Conservation (phyloP, 1,140 invertebrate genomes). For the Halotydeus destructor region DNA sequence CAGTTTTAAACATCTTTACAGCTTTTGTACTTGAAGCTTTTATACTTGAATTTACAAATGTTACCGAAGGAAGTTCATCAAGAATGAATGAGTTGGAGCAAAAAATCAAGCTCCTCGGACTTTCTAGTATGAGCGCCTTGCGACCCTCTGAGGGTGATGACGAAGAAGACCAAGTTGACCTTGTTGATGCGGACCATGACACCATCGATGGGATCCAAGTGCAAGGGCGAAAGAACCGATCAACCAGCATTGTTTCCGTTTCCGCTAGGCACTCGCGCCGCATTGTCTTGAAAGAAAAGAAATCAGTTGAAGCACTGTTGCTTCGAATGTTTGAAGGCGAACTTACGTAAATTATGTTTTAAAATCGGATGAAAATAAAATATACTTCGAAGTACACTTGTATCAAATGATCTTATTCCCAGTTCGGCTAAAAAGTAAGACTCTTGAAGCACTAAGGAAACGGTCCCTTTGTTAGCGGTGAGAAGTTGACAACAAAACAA, state of each 20-base stretch:
- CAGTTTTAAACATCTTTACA: slow-evolving; percentile 33
- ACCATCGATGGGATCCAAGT: background rate
- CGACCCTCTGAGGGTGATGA: slow-evolving; percentile 19
- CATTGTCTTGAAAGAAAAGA: slow-evolving; percentile 6
- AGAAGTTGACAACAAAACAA: too few species aligned
- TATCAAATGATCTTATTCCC: too few species aligned
- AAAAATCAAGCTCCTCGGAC: slow-evolving; percentile 30
- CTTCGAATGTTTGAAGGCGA: slow-evolving; percentile 11
- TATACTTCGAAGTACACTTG: too few species aligned
- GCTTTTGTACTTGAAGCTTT: slow-evolving; percentile 35
- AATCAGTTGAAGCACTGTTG: slow-evolving; percentile 7
- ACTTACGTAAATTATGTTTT: too few species aligned
- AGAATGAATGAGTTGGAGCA: slow-evolving; percentile 27
- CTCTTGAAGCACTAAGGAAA: too few species aligned
- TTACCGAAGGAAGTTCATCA: slow-evolving; percentile 19
- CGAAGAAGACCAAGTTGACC: background rate
- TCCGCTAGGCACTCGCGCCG: background rate
- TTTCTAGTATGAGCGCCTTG: slow-evolving; percentile 11
- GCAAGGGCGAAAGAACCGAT: background rate
- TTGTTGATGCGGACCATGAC: slow-evolving; percentile 8
- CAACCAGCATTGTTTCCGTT: background rate
- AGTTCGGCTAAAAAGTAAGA: too few species aligned
- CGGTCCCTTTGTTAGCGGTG: too few species aligned
- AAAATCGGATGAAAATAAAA: too few species aligned
- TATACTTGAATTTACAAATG: slow-evolving; percentile 30